These are phyloP conservation scores for Huso huso DNA, from an alignment of 2,797 vertebrate genomes.

Conservation along the genomic window DNA sequence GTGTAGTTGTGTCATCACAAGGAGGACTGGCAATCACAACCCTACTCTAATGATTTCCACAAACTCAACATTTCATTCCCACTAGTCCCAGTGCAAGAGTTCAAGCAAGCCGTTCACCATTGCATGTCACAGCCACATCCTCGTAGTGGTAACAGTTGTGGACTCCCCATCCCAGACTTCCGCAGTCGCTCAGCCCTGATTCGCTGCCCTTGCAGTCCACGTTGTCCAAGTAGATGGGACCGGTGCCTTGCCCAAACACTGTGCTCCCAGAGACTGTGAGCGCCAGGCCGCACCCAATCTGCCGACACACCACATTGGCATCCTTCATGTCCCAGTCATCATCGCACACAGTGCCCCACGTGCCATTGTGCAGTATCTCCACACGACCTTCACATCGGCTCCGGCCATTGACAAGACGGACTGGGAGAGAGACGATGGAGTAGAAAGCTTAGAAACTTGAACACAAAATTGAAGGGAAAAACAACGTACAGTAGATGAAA, in stretches of 20 bases:
- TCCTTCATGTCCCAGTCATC: conserved; percentile 96
- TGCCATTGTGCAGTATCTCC: conserved; percentile 70
- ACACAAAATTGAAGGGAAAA: conserved; percentile 3
- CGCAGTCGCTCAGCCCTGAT: conserved; percentile 69
- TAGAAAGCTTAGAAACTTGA: not conserved
- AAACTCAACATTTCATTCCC: too few species aligned
- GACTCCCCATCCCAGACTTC: conserved; percentile 82
- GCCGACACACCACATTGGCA: conserved; percentile 83
- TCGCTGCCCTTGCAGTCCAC: conserved; percentile 85
- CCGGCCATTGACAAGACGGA: conserved; percentile 77
- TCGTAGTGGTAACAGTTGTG: conserved; percentile 98
- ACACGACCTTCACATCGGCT: conserved; percentile 78
- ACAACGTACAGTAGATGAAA: too few species aligned
- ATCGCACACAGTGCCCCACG: conserved; percentile 90
- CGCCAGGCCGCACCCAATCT: conserved; percentile 78
- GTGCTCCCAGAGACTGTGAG: conserved; percentile 64
- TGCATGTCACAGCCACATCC: conserved; percentile 81
- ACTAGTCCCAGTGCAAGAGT: fast-evolving
- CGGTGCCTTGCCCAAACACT: conserved; percentile 73
- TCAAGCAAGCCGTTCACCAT: conserved; percentile 50
- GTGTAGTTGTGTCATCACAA: too few species aligned
- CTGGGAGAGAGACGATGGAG: conserved; percentile 38
- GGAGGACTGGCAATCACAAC: too few species aligned
- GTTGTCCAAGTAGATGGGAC: conserved; percentile 83
- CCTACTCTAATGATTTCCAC: too few species aligned